Conservation (phyloP, 2,797 vertebrate species). For the Cygnus olor region DNA sequence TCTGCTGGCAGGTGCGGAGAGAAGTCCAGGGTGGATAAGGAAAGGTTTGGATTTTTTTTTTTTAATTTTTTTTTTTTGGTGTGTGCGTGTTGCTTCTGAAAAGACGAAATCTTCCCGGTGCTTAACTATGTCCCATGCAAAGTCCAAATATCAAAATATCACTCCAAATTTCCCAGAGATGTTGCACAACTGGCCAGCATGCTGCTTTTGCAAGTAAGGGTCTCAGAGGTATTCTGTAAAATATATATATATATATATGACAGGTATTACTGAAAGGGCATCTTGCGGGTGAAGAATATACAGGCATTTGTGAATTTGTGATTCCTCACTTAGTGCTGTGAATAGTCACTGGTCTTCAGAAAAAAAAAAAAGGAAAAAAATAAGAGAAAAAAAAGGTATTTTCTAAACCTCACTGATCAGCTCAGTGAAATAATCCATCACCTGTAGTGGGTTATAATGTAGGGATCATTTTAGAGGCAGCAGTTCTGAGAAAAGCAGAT, state of each 20-base stretch:
- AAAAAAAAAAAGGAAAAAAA: background rate
- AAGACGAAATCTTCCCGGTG: background rate
- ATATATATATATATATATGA: background rate
- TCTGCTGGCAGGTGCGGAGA: background rate
- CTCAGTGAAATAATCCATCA: constrained; percentile 24
- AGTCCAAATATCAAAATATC: background rate
- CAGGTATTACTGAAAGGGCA: background rate
- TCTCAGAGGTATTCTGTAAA: background rate
- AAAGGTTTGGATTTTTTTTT: background rate
- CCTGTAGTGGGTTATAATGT: background rate
- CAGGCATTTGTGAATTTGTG: background rate
- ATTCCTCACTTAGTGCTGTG: background rate
- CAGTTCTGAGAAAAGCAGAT: background rate
- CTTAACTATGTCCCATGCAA: background rate
- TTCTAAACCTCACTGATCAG: background rate
- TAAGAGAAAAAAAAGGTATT: background rate
- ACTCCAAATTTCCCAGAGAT: background rate
- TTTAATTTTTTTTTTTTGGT: background rate
- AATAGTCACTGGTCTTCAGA: background rate
- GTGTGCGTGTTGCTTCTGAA: background rate
- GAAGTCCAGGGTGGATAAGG: background rate
- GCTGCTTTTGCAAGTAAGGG: background rate
- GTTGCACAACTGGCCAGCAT: background rate
- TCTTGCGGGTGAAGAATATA: background rate
- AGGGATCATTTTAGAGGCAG: constrained; percentile 22